Percentiles rank a stretch among this genome's conserved stretches.
Conservation (phyloP, 2,888 invertebrate species). For the Pristionchus entomophagus region DNA sequence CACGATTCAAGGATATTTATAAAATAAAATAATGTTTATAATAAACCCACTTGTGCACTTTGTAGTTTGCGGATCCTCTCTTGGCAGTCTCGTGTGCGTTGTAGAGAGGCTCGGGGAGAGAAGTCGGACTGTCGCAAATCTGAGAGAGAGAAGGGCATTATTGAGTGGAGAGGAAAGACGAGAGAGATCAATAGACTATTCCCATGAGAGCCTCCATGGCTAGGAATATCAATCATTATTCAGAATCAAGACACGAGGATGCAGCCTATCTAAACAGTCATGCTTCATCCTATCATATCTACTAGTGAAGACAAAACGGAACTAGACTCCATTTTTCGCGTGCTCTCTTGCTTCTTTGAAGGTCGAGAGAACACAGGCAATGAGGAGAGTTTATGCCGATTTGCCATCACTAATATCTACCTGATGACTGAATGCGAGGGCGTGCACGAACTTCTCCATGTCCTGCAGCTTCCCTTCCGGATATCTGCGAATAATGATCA, state of each 20-base stretch:
- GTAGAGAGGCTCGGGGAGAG: slow-evolving; percentile 22
- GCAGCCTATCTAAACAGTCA: neutral
- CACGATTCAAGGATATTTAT: neutral
- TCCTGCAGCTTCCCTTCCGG: neutral
- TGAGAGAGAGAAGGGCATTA: neutral
- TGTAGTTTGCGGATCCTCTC: neutral
- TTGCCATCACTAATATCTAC: too few species aligned
- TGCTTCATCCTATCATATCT: too few species aligned
- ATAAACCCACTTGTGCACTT: neutral
- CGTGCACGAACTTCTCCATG: slow-evolving; percentile 9
- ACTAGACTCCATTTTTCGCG: neutral
- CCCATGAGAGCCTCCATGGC: too few species aligned
- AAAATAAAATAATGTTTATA: neutral
- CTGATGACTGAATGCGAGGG: neutral
- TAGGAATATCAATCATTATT: too few species aligned
- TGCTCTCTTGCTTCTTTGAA: too few species aligned
- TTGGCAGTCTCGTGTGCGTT: slow-evolving; percentile 7
- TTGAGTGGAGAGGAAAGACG: too few species aligned
- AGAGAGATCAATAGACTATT: too few species aligned
- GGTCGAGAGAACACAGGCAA: too few species aligned
- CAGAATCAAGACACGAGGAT: too few species aligned
- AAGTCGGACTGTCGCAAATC: slow-evolving; percentile 7
- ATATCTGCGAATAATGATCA: neutral
- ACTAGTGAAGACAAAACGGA: too few species aligned
- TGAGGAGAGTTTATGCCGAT: too few species aligned